Conservation (phyloP, 2,888 invertebrate species). For the Torymus aiolomorphi region DNA sequence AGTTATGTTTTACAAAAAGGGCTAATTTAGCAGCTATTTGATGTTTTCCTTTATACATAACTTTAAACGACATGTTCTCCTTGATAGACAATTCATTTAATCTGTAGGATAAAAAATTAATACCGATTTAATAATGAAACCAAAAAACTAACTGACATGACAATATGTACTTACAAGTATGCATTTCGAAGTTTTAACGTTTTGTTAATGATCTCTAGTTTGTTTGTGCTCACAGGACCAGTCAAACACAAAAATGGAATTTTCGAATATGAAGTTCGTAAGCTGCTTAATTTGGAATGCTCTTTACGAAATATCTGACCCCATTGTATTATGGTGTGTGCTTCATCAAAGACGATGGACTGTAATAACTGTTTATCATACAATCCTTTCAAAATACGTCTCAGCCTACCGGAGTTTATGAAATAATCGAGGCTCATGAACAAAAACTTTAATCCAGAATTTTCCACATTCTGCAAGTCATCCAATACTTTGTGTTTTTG, state of each 20-base stretch:
- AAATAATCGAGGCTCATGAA: conserved; percentile 28
- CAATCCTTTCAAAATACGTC: conserved; percentile 13
- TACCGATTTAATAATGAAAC: too few species aligned
- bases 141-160: too few species aligned
- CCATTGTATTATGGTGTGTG: background rate
- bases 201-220: background rate
- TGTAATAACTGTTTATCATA: conserved; percentile 29
- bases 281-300: background rate
- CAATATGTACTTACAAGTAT: conserved; percentile 29
- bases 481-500: conserved; percentile 37
- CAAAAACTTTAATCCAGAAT: conserved; percentile 39
- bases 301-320: background rate
- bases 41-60: conserved; percentile 29
- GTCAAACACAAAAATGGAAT: conserved; percentile 23
- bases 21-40: conserved; percentile 6
- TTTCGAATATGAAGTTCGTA: conserved; percentile 2
- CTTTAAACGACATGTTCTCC: conserved; percentile 23
- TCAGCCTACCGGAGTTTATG: conserved; percentile 7
- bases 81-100: conserved; percentile 33
- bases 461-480: conserved; percentile 6
- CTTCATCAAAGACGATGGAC: conserved; percentile 36
- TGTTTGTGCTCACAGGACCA: conserved; percentile 15
- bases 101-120: conserved; percentile 11
- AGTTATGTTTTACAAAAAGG: conserved; percentile 11
- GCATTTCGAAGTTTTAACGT: conserved; percentile 18